Conservation (phyloP, 2,888 invertebrate genomes). For the Xanthorhoe designata region DNA sequence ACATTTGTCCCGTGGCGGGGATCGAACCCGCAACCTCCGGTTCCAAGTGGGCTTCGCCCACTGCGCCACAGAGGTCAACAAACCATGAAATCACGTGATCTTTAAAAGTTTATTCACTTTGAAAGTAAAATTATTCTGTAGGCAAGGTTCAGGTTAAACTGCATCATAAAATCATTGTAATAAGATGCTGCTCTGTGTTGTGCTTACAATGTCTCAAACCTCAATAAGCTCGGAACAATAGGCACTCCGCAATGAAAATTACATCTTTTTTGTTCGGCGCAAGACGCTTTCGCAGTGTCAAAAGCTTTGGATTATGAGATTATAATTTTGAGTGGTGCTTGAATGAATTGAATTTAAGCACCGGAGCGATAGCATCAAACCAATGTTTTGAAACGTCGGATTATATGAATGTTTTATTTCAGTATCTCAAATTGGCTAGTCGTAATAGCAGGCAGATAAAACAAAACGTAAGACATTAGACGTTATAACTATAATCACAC, state of each 20-base stretch:
- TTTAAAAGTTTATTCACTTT: no score
- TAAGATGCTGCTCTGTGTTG: slow-evolving; percentile 15
- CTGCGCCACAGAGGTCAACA: no score
- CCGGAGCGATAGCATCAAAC: slow-evolving; percentile 12
- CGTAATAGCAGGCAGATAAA: neutral
- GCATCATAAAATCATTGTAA: slow-evolving; percentile 1
- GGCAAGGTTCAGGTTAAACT: neutral
- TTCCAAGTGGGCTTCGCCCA: no score
- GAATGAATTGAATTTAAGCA: slow-evolving; percentile 16
- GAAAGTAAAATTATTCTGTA: neutral
- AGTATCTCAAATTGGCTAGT: neutral
- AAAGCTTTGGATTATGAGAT: slow-evolving; percentile 36
- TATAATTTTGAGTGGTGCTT: slow-evolving; percentile 20
- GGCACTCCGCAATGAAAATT: slow-evolving; percentile 41
- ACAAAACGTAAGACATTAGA: neutral
- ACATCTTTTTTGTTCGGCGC: slow-evolving; percentile 43
- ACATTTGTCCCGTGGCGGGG: no score
- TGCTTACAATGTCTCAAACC: slow-evolving; percentile 33
- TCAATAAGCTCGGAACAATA: slow-evolving; percentile 49
- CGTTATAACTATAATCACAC: slow-evolving; percentile 4
- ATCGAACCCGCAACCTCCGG: no score
- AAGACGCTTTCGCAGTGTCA: slow-evolving; percentile 30
- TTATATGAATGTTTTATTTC: neutral
- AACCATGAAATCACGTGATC: no score
- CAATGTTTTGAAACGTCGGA: slow-evolving; percentile 1